Conservation (phyloP, 2,888 invertebrate genomes). For the Leptarthrus brevirostris region DNA sequence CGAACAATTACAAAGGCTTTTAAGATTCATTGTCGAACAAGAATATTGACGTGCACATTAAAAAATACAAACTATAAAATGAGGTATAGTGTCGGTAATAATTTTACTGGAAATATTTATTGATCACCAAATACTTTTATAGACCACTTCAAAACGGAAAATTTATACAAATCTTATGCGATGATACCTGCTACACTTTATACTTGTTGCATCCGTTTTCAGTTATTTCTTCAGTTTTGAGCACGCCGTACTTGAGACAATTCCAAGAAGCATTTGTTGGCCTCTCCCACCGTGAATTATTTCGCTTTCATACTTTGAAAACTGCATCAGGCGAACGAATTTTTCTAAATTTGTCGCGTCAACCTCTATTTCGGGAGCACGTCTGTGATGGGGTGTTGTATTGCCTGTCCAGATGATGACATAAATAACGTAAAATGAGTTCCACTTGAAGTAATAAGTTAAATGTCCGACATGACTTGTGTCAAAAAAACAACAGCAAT, state of each 20-base stretch:
- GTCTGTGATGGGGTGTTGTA: conserved; percentile 1
- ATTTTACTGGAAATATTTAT: too few relatives aligned
- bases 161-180: too few relatives aligned
- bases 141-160: too few relatives aligned
- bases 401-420: conserved; percentile 20
- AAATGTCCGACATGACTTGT: neutral
- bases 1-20: too few relatives aligned
- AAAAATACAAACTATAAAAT: too few relatives aligned
- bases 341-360: conserved; percentile 22
- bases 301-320: neutral
- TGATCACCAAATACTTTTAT: too few relatives aligned
- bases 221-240: too few relatives aligned
- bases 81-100: too few relatives aligned
- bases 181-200: too few relatives aligned
- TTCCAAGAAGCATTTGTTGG: conserved; percentile 9
- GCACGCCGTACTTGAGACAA: neutral
- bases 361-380: conserved; percentile 37
- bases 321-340: neutral
- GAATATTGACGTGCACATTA: too few relatives aligned
- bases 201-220: too few relatives aligned
- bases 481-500: conserved; percentile 29
- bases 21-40: too few relatives aligned
- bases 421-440: conserved; percentile 35
- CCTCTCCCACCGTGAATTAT: neutral
- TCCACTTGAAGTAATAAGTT: conserved; percentile 34